Percentiles rank a stretch among this genome's conserved stretches.
Conservation (phyloP, 2,113 vertebrate genomes). For the Notarius quadriscutis region DNA sequence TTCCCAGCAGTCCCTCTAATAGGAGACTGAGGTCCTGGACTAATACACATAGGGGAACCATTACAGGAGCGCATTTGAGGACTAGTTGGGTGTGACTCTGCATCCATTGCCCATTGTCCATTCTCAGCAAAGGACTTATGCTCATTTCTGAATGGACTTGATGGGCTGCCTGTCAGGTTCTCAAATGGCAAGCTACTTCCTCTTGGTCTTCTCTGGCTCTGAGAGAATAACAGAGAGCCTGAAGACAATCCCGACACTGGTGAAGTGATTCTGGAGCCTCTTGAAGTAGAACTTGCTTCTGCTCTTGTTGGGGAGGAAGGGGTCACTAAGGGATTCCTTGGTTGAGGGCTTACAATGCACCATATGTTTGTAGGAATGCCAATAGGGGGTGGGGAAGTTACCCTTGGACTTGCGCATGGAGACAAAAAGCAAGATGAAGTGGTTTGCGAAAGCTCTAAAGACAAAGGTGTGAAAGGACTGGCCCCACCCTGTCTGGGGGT, state of each 20-base stretch:
- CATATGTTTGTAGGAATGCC: conserved; percentile 66
- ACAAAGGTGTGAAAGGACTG: conserved; percentile 63
- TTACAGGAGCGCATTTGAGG: conserved; percentile 52
- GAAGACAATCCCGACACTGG: conserved; percentile 26
- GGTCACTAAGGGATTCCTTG: conserved; percentile 57
- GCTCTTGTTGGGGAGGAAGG: conserved; percentile 49
- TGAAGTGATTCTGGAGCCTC: conserved; percentile 43
- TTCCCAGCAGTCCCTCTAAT: conserved; percentile 47
- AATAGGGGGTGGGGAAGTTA: conserved; percentile 71
- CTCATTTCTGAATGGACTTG: conserved; percentile 52
- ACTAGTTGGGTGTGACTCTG: conserved; percentile 52
- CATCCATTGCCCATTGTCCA: conserved; percentile 51
- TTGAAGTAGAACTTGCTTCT: conserved; percentile 39
- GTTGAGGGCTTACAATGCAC: conserved; percentile 64
- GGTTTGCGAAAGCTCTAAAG: conserved; percentile 61
- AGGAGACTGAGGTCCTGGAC: conserved; percentile 56
- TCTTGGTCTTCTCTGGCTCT: conserved; percentile 45
- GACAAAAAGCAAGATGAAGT: conserved; percentile 57
- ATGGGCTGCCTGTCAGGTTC: conserved; percentile 53
- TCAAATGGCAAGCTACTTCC: conserved; percentile 54
- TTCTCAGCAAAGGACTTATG: conserved; percentile 57
- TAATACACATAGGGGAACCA: conserved; percentile 58
- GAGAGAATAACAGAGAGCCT: conserved; percentile 40
- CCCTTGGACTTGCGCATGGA: conserved; percentile 58
- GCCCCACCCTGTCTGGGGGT: conserved; percentile 23